Evolutionary conservation across 35 echinoderm and acorn worm species (phyloP).

Genomic region (Amphiura filiformis): DNA sequence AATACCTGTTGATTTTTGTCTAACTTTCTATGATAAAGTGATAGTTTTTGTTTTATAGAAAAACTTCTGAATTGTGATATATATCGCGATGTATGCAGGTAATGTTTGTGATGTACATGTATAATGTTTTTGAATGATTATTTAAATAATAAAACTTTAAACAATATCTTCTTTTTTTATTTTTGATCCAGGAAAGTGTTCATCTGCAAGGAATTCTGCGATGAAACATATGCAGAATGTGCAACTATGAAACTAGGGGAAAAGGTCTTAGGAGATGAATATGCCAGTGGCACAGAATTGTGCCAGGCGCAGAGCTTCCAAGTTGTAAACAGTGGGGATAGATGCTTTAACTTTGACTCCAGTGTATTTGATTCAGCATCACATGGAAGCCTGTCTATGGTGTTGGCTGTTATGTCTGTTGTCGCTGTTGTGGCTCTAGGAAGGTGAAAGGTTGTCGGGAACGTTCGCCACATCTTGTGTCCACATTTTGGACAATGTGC

Average conservation of each 20-base stretch:
- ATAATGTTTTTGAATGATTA: too few species aligned
- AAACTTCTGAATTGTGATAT: too few species aligned
- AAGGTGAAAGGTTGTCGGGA: neutral
- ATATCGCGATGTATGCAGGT: too few species aligned
- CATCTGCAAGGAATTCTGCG: constrained; percentile 85
- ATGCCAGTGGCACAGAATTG: constrained; percentile 46
- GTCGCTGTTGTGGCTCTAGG: neutral
- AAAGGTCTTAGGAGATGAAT: constrained; percentile 53
- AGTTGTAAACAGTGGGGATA: constrained; percentile 58
- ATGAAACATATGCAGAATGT: constrained; percentile 74
- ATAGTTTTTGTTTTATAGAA: too few species aligned
- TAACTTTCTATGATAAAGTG: too few species aligned
- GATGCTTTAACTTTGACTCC: constrained; percentile 93
- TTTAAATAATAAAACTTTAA: neutral
- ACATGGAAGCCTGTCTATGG: neutral
- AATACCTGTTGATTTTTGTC: too few species aligned
- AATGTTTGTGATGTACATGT: too few species aligned
- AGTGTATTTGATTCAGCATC: constrained; percentile 55
- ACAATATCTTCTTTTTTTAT: neutral
- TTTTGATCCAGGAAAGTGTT: constrained; percentile 50
- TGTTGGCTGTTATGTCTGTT: neutral
- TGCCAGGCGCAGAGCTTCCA: constrained; percentile 84
- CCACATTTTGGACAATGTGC: too few species aligned
- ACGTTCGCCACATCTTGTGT: too few species aligned
- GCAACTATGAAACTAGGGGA: constrained; percentile 36